Evolutionary conservation across 1,140 invertebrate species (phyloP), one percentile per base, ranked within the genome.

Genomic region (Solenopsis invicta): DNA sequence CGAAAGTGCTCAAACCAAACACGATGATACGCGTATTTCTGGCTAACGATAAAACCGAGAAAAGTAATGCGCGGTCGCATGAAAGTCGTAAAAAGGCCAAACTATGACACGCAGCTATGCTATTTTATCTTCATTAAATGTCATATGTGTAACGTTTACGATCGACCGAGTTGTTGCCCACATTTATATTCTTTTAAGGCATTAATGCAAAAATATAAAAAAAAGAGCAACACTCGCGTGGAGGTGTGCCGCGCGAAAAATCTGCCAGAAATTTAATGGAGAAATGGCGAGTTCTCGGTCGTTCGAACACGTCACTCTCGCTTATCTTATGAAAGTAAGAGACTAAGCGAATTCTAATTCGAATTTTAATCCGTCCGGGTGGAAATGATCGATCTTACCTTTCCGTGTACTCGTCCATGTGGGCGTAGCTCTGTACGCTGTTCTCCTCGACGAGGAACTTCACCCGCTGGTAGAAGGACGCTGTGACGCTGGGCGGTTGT

Each of bases 401-500:
- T 96, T 99, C 99, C 91, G 98, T 99, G 96, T 99, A 99, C 95
- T 99, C 98, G 95, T 99, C 98, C 96, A 98, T 98, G 93, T 99
- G 98, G 34, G 99, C 99, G 96, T 99, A 99, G 92, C 98, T 99
- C 95, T 99, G 99, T 41, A 99, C 99, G 84, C 98, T 99, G 94
- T 99, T 99, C 94, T 99, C 99, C 96, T 99, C 99, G 84, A 99
- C 99, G 77, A 99, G 97, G 95, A 99, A 99, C 93, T 99, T 99
- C 94, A 99, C 99, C 61, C 99, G 97, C 94, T 99, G 99, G 94
- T 99, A 99, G 95, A 99, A 99, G 1, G 99, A 99, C 8, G 99
- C 98, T 1, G 99, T 99, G 52, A 99, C 98, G 56, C 98, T 98
- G 12, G 99, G 98, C 2, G 99, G 98, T 92, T 99, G 98, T 96